Base-by-base conservation (phyloP, 2,888 invertebrate species). In the Phoenoteleia sp. region DNA sequence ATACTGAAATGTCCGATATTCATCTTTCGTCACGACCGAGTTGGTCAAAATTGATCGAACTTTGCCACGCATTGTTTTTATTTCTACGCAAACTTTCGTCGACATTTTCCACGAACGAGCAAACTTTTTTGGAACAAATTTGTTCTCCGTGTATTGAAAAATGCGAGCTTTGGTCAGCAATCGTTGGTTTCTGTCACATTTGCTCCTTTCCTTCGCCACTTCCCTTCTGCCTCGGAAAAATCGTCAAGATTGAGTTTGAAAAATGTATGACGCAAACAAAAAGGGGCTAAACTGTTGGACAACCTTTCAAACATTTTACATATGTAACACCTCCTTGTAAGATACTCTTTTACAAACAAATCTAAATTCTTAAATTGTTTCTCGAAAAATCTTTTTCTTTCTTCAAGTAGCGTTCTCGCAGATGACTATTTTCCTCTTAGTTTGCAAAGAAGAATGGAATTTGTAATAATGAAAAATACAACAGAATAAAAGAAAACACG, bases 131-230 rank as follows among this genome's bases (percentile, higher is more conserved):
- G 9, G 54, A 42, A 52, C 52, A 25, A 52, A 64, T 64, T 76
- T 42, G 29, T 56, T 25, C 42, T 25, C 45, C 4, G 5, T 56
- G 76, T 56, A 66, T 76, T 76, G 76, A 76, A 76, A 76, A 76
- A 76, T 76, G 76, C 27, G 56, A 64, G 75, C 45, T 54, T 45
- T 54, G 75, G 64, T 64, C 75, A 75, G 47, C 47, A 11, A 66
- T 33, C n/a, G 49, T 11, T 2, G 36, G 42, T 71, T 39, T 71
- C 56, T 27, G 69, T 71, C 69, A 71, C 66, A 47, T 71, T 42
- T 45, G 23, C 29, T 19, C 29, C 29, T 11, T 56, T 27, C 56
- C 33, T 9, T 11, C 23, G 15, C 49, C 47, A 13, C 29, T 67
- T 54, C 11, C 11, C 27, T 56, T 19, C 19, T n/a, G 19, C 49